These are phyloP conservation scores for Podargus strigoides DNA, from an alignment of 2,797 vertebrate genomes.

Conservation along the genomic window DNA sequence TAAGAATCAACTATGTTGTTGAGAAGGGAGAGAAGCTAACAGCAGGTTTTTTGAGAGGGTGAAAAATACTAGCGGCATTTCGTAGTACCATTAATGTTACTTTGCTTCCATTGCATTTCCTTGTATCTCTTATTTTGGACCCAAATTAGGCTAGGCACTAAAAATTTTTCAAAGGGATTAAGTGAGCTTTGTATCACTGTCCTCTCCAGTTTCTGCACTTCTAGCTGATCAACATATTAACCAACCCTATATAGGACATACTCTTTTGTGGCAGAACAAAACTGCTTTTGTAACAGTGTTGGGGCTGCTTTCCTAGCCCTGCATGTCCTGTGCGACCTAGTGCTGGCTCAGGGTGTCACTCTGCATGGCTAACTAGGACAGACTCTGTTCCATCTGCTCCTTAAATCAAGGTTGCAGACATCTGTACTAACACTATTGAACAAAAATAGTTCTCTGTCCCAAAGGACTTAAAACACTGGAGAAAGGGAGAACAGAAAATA, in stretches of 20 bases:
- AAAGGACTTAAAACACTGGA: not conserved
- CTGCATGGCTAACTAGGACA: not conserved
- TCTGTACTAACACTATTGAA: not conserved
- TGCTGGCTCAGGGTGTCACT: not conserved
- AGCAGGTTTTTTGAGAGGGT: not conserved
- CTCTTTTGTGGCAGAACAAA: not conserved
- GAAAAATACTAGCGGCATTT: not conserved
- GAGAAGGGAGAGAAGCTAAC: not conserved
- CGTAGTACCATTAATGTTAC: not conserved
- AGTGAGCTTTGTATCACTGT: not conserved
- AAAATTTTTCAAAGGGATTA: not conserved
- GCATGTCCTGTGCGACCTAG: not conserved
- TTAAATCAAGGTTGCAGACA: not conserved
- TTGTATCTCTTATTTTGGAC: not conserved
- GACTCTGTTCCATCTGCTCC: not conserved
- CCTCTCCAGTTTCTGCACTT: not conserved
- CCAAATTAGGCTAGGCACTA: not conserved
- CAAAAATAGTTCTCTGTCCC: not conserved
- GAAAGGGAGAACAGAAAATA: not conserved
- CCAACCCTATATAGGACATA: fast-evolving
- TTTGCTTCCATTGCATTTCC: not conserved
- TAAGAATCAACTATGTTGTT: not conserved
- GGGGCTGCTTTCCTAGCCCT: not conserved
- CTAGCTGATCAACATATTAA: not conserved
- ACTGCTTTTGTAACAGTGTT: not conserved